phyloP scores from a whole-genome alignment of 2,113 vertebrate genomes.

The Phycodurus eques region DNA sequence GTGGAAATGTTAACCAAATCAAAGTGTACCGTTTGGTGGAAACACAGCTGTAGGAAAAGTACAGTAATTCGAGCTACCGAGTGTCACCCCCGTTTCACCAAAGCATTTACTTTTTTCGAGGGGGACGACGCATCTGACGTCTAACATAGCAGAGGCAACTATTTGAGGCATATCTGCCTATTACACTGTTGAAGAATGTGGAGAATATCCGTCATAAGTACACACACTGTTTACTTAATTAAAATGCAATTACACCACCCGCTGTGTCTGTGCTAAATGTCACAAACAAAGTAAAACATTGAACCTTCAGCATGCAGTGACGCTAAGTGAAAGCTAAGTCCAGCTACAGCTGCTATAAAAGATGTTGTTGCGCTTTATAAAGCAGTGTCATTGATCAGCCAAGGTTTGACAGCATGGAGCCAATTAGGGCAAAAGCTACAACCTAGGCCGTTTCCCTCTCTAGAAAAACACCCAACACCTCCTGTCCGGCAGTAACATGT shows the following conservation, averaged over 20 bases:
- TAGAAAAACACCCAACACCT: conserved; percentile 27
- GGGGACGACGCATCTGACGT: no score
- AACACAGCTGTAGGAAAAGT: no score
- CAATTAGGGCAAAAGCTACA: conserved; percentile 60
- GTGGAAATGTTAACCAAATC: no score
- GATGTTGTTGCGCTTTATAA: conserved; percentile 47
- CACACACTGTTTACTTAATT: background rate
- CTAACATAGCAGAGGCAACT: background rate
- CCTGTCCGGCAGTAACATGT: conserved; percentile 42
- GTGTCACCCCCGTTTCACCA: no score
- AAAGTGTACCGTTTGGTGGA: no score
- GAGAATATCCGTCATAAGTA: background rate
- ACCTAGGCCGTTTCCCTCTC: conserved; percentile 40
- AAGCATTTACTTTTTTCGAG: no score
- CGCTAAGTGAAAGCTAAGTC: background rate
- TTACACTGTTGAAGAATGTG: background rate
- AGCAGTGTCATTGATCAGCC: conserved; percentile 62
- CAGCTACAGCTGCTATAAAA: conserved; percentile 12
- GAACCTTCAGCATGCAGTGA: background rate
- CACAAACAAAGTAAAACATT: conserved; percentile 1
- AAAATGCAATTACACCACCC: background rate
- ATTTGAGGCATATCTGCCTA: background rate
- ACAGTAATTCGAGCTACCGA: no score
- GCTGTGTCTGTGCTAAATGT: background rate
- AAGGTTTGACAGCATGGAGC: conserved; percentile 56